These are phyloP conservation scores for Ceyx cyanopectus DNA, from an alignment of 2,113 vertebrate genomes.

Conservation along the genomic window DNA sequence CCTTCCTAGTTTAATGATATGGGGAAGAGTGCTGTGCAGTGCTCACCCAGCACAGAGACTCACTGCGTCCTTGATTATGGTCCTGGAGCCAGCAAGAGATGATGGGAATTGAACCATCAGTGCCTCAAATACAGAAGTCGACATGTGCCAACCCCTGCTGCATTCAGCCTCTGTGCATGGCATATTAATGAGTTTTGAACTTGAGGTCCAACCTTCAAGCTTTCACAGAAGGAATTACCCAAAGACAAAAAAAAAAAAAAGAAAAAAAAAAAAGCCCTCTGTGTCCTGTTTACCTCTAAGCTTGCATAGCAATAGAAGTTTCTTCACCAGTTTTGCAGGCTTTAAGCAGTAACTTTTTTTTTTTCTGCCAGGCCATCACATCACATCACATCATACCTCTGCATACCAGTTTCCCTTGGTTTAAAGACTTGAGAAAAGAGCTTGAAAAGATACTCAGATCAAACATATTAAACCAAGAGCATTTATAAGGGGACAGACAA, in stretches of 20 bases:
- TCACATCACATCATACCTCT: background rate
- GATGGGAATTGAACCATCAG: slow-evolving; percentile 63
- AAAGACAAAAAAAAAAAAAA: background rate
- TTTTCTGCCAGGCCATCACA: background rate
- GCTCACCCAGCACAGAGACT: slow-evolving; percentile 65
- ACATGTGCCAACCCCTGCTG: slow-evolving; percentile 62
- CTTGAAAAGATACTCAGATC: background rate
- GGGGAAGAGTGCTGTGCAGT: slow-evolving; percentile 43
- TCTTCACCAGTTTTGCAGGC: background rate
- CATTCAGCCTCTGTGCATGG: slow-evolving; percentile 18
- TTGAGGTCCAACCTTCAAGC: slow-evolving; percentile 61
- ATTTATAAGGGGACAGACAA: background rate
- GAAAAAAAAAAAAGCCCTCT: background rate
- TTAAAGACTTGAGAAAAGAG: background rate
- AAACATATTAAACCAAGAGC: background rate
- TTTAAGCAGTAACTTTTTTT: background rate
- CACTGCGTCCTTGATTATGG: slow-evolving; percentile 58
- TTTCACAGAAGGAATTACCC: slow-evolving; percentile 8
- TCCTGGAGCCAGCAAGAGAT: slow-evolving; percentile 51
- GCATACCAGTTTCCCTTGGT: background rate
- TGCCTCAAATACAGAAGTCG: slow-evolving; percentile 36
- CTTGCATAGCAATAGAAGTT: background rate
- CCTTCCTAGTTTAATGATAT: slow-evolving; percentile 57
- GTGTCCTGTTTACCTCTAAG: background rate
- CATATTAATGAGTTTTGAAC: slow-evolving; percentile 58